Conservation (phyloP, 23 tunicate genomes). For the Phallusia fumigata region DNA sequence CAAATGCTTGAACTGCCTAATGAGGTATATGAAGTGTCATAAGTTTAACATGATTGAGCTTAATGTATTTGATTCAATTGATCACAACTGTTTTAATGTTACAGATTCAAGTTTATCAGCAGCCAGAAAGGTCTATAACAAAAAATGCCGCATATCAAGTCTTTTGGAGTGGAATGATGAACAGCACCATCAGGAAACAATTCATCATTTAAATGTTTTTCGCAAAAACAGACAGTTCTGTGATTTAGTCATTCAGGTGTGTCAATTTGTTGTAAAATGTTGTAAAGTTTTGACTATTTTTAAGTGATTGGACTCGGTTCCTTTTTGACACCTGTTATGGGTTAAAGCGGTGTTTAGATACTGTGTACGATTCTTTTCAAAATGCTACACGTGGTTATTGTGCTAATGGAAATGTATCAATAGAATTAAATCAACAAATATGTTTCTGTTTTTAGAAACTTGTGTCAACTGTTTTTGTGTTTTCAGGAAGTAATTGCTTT, state of each 20-base stretch:
- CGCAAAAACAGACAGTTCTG: slow-evolving; percentile 75
- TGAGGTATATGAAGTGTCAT: background rate
- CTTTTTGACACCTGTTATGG: no score
- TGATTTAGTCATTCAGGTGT: slow-evolving; percentile 61
- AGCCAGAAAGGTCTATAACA: background rate
- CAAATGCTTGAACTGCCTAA: no score
- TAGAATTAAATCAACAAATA: background rate
- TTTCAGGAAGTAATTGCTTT: no score
- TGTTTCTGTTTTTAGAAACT: background rate
- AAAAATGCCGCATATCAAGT: background rate
- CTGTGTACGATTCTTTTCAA: background rate
- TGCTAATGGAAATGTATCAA: background rate
- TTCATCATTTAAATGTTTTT: slow-evolving; percentile 65
- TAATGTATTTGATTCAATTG: no score
- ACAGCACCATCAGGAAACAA: slow-evolving; percentile 46
- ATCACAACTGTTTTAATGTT: no score
- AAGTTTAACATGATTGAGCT: background rate
- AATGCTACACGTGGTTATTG: background rate
- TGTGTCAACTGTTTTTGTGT: background rate
- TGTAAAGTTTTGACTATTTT: no score
- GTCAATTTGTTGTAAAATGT: background rate
- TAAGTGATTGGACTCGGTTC: no score
- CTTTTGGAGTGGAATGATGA: slow-evolving; percentile 52
- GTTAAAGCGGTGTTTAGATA: no score
- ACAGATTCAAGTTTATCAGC: background rate